Conservation (phyloP, 1,140 invertebrate genomes). For the Drosophila bocki region DNA sequence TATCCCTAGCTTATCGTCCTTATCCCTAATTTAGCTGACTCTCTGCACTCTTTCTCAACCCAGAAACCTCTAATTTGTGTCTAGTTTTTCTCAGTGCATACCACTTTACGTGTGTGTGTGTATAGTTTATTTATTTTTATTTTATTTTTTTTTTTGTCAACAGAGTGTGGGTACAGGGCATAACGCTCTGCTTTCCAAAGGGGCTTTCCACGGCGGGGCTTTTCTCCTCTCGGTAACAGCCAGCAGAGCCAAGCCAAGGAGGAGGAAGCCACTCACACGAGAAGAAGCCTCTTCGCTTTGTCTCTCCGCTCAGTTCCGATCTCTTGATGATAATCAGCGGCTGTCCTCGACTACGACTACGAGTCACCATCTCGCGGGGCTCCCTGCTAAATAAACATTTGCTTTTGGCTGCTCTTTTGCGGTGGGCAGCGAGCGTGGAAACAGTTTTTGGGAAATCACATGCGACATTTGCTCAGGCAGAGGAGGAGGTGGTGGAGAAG, state of each 20-base stretch:
- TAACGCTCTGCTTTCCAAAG: conserved; percentile 57
- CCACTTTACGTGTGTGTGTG: not conserved
- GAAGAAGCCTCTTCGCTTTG: conserved; percentile 69
- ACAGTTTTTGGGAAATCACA: conserved; percentile 81
- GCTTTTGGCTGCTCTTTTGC: conserved; percentile 38
- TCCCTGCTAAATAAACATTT: conserved; percentile 41
- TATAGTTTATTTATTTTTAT: not conserved
- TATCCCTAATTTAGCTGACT: not conserved
- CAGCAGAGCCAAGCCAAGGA: conserved; percentile 37
- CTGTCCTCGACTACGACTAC: conserved; percentile 38
- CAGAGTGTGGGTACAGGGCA: conserved; percentile 49
- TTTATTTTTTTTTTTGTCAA: conserved; percentile 7
- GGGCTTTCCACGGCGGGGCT: conserved; percentile 9
- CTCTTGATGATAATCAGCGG: conserved; percentile 82
- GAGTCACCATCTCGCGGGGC: not conserved
- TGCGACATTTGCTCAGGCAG: conserved; percentile 69
- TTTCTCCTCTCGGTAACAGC: conserved; percentile 11
- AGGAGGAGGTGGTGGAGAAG: not conserved
- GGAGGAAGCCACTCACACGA: conserved; percentile 66
- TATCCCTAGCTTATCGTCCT: not conserved
- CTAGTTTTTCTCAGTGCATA: conserved; percentile 2
- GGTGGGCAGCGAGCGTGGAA: conserved; percentile 79
- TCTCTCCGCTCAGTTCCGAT: conserved; percentile 75
- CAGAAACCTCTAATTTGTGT: too few species aligned
- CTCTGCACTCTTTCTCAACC: not conserved